phyloP scores from a whole-genome alignment of 1,140 invertebrate species.

The Pseudomyrmex dendroicus region DNA sequence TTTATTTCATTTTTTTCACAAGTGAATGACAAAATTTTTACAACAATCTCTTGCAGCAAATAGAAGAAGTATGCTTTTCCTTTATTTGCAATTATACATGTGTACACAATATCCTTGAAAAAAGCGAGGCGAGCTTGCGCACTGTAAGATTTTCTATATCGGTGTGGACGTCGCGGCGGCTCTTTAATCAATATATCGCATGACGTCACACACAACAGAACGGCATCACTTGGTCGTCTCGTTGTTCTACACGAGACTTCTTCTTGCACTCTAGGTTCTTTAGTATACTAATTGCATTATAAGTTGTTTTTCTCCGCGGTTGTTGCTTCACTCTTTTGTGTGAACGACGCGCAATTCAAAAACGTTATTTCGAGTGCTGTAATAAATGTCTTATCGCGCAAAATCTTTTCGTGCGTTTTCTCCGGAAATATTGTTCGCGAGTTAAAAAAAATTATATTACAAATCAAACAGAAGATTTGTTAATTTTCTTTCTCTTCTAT shows the following conservation, averaged over 20 bases:
- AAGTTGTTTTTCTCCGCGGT: background rate
- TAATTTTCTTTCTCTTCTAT: background rate
- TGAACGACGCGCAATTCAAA: background rate
- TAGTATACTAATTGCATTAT: background rate
- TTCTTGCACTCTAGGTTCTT: background rate
- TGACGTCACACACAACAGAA: conserved; percentile 41
- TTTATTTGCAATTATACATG: too few relatives aligned
- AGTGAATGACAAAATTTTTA: too few relatives aligned
- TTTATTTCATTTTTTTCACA: too few relatives aligned
- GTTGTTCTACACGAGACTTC: conserved; percentile 28
- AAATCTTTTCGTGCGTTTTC: too few relatives aligned
- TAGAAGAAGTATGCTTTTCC: too few relatives aligned
- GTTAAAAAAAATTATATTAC: too few relatives aligned
- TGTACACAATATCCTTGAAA: conserved; percentile 3
- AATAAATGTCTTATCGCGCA: background rate
- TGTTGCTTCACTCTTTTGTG: background rate
- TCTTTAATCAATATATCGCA: conserved; percentile 48
- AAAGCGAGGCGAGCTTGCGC: conserved; percentile 22
- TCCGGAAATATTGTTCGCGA: too few relatives aligned
- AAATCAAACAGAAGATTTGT: background rate
- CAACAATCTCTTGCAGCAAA: too few relatives aligned
- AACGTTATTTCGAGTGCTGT: background rate
- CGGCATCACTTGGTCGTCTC: conserved; percentile 34
- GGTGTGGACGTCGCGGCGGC: conserved; percentile 4
- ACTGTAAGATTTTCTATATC: conserved; percentile 22